Evolutionary conservation across 2,888 invertebrate genomes (phyloP).

Genomic region (Patella caerulea): DNA sequence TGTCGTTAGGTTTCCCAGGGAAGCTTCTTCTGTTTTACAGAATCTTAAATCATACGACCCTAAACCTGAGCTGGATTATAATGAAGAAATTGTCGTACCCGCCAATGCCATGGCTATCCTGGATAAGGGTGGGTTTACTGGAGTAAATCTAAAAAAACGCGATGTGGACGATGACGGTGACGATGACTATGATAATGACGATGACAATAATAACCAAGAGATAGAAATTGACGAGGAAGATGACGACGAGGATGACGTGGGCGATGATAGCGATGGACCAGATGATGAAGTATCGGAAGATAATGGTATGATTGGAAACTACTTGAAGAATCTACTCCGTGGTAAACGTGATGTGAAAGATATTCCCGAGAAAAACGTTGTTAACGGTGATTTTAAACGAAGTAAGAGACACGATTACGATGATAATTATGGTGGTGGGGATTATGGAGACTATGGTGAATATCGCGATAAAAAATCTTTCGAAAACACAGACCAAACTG

Average conservation of each 20-base stretch:
- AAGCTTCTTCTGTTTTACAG: too few species aligned
- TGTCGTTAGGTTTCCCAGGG: too few species aligned
- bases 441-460: not conserved
- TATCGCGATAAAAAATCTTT: not conserved
- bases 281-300: too few species aligned
- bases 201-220: not conserved
- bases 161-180: not conserved
- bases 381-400: not conserved
- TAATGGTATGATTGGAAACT: too few species aligned
- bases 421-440: not conserved
- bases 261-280: not conserved
- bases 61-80: too few species aligned
- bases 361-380: not conserved
- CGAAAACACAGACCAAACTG: not conserved
- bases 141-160: not conserved
- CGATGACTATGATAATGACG: not conserved
- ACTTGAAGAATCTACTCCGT: too few species aligned
- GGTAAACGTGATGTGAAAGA: not conserved
- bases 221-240: not conserved
- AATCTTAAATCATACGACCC: too few species aligned
- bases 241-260: not conserved
- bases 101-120: not conserved
- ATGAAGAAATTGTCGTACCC: not conserved
- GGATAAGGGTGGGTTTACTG: not conserved
- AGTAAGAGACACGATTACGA: not conserved